Conservation (phyloP, 2,113 vertebrate species). For the Muntiacus muntjak region DNA sequence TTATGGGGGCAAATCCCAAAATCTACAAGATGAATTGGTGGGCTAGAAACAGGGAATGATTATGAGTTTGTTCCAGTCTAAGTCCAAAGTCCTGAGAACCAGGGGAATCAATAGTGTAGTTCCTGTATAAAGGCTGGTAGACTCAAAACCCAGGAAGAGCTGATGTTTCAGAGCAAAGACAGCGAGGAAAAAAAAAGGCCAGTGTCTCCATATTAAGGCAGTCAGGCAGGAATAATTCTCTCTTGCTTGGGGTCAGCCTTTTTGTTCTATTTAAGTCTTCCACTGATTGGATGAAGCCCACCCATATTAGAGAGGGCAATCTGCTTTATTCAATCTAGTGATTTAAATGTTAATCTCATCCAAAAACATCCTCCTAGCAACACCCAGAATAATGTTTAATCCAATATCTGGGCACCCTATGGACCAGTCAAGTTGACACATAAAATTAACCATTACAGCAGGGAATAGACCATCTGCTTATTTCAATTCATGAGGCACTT, state of each 20-base stretch:
- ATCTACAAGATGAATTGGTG: not conserved
- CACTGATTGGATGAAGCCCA: not conserved
- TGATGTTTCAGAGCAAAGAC: not conserved
- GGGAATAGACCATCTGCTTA: not conserved
- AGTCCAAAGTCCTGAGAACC: not conserved
- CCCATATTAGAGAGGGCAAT: not conserved
- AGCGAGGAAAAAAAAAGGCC: not conserved
- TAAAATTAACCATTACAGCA: not conserved
- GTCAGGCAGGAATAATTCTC: not conserved
- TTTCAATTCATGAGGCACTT: not conserved
- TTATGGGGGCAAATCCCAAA: not conserved
- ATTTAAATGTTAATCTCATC: conserved; percentile 20
- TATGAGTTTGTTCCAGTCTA: not conserved
- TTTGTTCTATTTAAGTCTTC: not conserved
- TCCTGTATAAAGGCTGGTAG: not conserved
- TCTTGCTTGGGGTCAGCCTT: not conserved
- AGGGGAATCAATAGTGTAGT: not conserved
- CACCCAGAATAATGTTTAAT: not conserved
- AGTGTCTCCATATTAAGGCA: not conserved
- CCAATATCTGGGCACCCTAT: not conserved
- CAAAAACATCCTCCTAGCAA: not conserved
- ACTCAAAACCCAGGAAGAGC: not conserved
- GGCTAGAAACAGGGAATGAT: not conserved
- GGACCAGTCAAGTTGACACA: not conserved
- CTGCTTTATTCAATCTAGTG: not conserved